phyloP scores from a whole-genome alignment of 2,113 vertebrate genomes.

The Callorhinus ursinus region DNA sequence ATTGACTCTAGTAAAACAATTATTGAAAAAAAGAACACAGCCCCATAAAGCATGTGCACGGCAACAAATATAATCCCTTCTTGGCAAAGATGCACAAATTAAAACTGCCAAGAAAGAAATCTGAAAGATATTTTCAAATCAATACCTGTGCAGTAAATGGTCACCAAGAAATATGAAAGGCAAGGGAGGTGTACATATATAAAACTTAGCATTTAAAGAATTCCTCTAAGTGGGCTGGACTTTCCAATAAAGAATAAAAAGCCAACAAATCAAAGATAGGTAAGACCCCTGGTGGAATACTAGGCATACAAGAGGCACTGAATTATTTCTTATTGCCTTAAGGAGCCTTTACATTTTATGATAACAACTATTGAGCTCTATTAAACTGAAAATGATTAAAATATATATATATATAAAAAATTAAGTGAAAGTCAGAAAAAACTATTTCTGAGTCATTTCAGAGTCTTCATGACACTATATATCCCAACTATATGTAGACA shows the following conservation, averaged over 20 bases:
- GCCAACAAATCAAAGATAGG: constrained; percentile 32
- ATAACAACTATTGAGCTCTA: background rate
- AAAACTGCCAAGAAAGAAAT: constrained; percentile 37
- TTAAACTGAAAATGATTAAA: background rate
- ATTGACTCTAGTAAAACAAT: constrained; percentile 76
- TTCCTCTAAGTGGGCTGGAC: constrained; percentile 23
- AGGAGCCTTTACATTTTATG: background rate
- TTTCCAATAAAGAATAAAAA: constrained; percentile 50
- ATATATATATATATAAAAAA: background rate
- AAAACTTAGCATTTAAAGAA: constrained; percentile 53
- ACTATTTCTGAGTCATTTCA: background rate
- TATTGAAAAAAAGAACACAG: constrained; percentile 61
- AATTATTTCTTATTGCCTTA: background rate
- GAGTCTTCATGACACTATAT: background rate
- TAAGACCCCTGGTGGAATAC: background rate
- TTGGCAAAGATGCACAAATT: constrained; percentile 60
- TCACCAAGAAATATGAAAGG: constrained; percentile 60
- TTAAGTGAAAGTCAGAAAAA: background rate
- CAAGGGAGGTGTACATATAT: background rate
- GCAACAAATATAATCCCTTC: constrained; percentile 62
- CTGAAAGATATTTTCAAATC: constrained; percentile 63
- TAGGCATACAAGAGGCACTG: background rate
- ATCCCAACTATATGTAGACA: background rate
- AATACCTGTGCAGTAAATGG: constrained; percentile 52
- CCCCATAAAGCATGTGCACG: constrained; percentile 54